phyloP scores from a whole-genome alignment of 2,888 invertebrate species.

The Ctenicera cuprea region DNA sequence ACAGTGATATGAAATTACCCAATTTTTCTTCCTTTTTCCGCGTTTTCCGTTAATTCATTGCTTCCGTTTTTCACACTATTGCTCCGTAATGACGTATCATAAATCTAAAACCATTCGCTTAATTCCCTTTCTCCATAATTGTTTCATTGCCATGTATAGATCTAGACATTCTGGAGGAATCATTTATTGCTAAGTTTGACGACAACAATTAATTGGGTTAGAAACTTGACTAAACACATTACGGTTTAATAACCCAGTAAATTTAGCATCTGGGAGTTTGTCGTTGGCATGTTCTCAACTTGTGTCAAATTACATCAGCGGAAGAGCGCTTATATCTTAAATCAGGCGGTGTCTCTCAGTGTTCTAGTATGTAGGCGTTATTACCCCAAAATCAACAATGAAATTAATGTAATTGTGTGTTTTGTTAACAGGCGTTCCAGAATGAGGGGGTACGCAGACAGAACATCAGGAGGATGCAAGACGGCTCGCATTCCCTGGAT shows the following conservation, averaged over 20 bases:
- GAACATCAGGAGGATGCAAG: constrained; percentile 72
- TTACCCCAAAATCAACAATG: constrained; percentile 12
- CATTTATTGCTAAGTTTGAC: constrained; percentile 2
- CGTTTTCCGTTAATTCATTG: too few species aligned
- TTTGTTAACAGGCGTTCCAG: constrained; percentile 75
- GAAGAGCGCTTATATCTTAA: constrained; percentile 9
- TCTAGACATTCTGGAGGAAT: neutral
- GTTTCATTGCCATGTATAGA: neutral
- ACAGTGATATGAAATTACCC: too few species aligned
- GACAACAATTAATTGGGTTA: constrained; percentile 25
- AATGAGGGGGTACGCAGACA: constrained; percentile 76
- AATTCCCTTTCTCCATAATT: neutral
- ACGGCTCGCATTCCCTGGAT: constrained; percentile 73
- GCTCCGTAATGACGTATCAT: too few species aligned
- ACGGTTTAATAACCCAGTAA: constrained; percentile 26
- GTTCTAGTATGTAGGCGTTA: constrained; percentile 10
- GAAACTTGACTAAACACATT: constrained; percentile 27
- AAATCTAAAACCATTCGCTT: too few species aligned
- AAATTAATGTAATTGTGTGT: constrained; percentile 26
- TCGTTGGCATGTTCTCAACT: constrained; percentile 21
- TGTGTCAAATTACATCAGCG: constrained; percentile 21
- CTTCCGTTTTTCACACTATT: too few species aligned
- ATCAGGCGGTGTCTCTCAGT: constrained; percentile 1
- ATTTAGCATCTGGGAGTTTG: constrained; percentile 21
- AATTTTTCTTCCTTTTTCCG: too few species aligned